Conservation (phyloP, 2,113 vertebrate genomes). For the Eclectus roratus region DNA sequence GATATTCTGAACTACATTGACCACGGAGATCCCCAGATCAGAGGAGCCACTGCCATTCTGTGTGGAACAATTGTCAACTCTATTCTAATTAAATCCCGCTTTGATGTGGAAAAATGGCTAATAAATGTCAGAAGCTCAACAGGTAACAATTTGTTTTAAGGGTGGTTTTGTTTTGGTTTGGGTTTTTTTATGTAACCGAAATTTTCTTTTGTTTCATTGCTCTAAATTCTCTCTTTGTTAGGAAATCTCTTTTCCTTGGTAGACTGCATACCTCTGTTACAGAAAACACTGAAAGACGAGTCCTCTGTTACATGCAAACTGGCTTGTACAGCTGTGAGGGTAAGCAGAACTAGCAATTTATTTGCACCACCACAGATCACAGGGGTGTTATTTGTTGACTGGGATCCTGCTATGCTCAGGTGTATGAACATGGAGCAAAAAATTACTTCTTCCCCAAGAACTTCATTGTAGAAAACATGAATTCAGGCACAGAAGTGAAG, state of each 20-base stretch:
- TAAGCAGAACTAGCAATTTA: slow-evolving; percentile 62
- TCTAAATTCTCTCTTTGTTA: neutral
- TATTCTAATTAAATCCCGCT: slow-evolving; percentile 87
- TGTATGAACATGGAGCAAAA: neutral
- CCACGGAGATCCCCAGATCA: slow-evolving; percentile 94
- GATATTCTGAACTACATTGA: slow-evolving; percentile 87
- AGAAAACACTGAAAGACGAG: slow-evolving; percentile 86
- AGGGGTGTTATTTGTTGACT: neutral
- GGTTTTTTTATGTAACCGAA: neutral
- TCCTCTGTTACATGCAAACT: slow-evolving; percentile 96
- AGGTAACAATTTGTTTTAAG: slow-evolving; percentile 68
- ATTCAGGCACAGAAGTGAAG: neutral
- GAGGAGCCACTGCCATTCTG: slow-evolving; percentile 92
- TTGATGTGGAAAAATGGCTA: slow-evolving; percentile 87
- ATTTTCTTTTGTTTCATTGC: neutral
- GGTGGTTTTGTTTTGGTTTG: neutral
- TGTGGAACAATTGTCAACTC: slow-evolving; percentile 89
- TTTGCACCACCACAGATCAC: neutral
- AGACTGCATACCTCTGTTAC: slow-evolving; percentile 89
- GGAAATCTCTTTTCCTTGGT: slow-evolving; percentile 86
- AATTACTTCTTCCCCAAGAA: neutral
- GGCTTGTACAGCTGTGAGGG: slow-evolving; percentile 92
- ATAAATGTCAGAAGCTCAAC: slow-evolving; percentile 78
- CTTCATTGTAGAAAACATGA: neutral
- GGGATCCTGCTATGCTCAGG: neutral